These are phyloP conservation scores for Ptychodera flava DNA, from an alignment of 35 echinoderm and acorn worm genomes.

Conservation along the genomic window DNA sequence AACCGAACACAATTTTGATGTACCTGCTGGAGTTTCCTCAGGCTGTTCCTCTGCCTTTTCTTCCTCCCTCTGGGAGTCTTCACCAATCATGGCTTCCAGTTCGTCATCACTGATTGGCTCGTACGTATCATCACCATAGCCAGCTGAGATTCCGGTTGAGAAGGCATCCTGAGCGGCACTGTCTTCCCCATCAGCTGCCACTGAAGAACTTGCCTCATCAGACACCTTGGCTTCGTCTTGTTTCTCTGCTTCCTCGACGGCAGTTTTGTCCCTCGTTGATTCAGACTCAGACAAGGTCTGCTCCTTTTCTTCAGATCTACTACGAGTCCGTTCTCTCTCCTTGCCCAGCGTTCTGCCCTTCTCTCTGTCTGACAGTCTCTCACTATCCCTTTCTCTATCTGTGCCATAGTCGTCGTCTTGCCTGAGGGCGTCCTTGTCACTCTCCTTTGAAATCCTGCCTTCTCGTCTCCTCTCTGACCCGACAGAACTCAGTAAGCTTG, in stretches of 20 bases:
- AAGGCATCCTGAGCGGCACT: not conserved
- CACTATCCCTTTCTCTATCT: not conserved
- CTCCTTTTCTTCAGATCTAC: not conserved
- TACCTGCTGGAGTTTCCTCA: not conserved
- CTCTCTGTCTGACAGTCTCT: not conserved
- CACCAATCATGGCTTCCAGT: not conserved
- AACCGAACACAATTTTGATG: too few relatives aligned
- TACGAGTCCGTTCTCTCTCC: not conserved
- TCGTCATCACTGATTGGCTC: slow-evolving; percentile 16
- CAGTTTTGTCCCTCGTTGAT: not conserved
- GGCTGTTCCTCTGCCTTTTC: not conserved
- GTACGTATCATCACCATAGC: not conserved
- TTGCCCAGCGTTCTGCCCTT: not conserved
- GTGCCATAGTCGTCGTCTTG: not conserved
- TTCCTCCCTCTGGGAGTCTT: not conserved
- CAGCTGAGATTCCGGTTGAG: too few relatives aligned
- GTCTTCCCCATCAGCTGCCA: not conserved
- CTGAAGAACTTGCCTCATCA: not conserved
- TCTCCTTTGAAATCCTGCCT: not conserved
- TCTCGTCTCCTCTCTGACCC: not conserved
- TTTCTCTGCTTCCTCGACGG: not conserved
- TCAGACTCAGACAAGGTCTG: not conserved
- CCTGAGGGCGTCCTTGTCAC: not conserved
- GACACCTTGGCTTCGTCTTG: not conserved
- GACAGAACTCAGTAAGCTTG: slow-evolving; percentile 4